Evolutionary conservation across 2,888 invertebrate species (phyloP), one percentile per base, ranked within the genome.

Genomic region (Thysanoteuthis rhombus): DNA sequence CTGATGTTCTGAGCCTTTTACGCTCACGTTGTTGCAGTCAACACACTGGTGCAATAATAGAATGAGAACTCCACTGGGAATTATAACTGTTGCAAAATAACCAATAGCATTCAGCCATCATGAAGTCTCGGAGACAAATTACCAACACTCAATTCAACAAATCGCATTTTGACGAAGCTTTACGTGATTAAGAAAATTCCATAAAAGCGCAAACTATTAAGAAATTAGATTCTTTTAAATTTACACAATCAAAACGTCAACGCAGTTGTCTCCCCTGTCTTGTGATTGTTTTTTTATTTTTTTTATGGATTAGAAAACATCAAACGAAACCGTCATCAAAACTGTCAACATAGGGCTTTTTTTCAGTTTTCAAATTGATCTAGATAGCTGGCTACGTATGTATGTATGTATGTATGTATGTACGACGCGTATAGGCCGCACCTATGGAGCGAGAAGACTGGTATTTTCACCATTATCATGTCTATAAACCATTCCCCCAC

Each of bases 161-260:
- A n/a, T 75, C n/a, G 32, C 16, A 75, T n/a, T 75, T 75, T n/a
- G n/a, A 32, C 75, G 75, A 12, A n/a, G 8, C 58, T 75, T 75
- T 32, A 75, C n/a, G 75, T 8, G n/a, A 75, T 75, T 75, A 75
- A 75, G 32, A 75, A 75, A 75, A 75, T 75, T n/a, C 32, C 75
- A 75, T 75, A 32, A 75, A n/a, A 32, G 1, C 75, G n/a, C 6
- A 6, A n/a, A 75, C n/a, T 32, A 32, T n/a, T 6, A 32, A 75
- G 75, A 75, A 75, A 75, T 75, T 75, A 75, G 75, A 75, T n/a
- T n/a, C 75, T 75, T n/a, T 75, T n/a, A 75, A n/a, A 75, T 75
- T 75, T 32, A n/a, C n/a, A n/a, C 10, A 32, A 75, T n/a, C 8
- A 75, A 32, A n/a, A 32, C 28, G 75, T 75, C 75, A 75, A 19